Base-by-base conservation (phyloP, 2,888 invertebrate species). In the Tenodera sinensis region DNA sequence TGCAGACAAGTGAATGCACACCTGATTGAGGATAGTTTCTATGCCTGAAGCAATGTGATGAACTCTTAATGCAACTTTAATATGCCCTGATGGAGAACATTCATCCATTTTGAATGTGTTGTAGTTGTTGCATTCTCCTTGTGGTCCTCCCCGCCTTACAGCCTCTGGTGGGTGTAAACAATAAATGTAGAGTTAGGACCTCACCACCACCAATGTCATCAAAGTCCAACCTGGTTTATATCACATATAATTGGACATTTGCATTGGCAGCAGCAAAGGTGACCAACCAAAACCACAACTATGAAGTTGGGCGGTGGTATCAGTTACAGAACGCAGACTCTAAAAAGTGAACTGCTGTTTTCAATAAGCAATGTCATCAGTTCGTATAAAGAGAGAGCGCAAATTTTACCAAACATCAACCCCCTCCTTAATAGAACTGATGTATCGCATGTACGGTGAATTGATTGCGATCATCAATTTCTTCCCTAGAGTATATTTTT, bases 151-250 rank as follows among this genome's bases (percentile, higher is more conserved):
- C n/a, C 54, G 15, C 14, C 28, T 71, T 42, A 28, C 25, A 28
- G 28, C 81, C 71, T 54, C 71, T 81, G 47, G 87, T 30, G 42
- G 88, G 83, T 83, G 85, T 81, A 82, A 42, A 81, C 47, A 83
- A 42, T 42, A 42, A 34, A 89, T 83, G 34, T 88, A 84, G 71
- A 81, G 88, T 89, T 47, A 87, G 89, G 54, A 71, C 87, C 90
- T 90, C 90, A 90, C 91, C 89, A 89, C 89, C 89, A 92, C 93
- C 94, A 93, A 94, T 93, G 93, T 92, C 92, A 93, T 93, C 93
- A 92, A 92, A 93, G 93, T 93, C 93, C 93, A 94, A 93, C 92
- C 92, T 92, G 92, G 54, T 92, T 90, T 90, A 88, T 89, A 88
- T 88, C 90, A 91, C 92, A 92, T 93, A 89, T 89, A 89, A 91